phyloP scores from a whole-genome alignment of 2,797 vertebrate species.

The Amblyraja radiata region DNA sequence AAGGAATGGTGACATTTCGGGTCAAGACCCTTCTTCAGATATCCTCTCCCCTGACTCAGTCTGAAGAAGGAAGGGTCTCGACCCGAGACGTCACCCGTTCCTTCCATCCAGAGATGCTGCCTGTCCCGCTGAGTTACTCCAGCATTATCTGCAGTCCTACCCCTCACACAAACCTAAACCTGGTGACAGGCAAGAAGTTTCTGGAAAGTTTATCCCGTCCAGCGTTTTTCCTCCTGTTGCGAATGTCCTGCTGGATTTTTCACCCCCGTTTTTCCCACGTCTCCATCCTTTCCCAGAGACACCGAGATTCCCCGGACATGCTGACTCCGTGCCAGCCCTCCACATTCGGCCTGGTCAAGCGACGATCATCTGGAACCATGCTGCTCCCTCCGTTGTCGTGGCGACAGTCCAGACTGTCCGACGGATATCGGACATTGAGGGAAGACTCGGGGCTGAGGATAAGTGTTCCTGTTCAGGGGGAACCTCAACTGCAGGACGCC shows the following conservation, averaged over 20 bases:
- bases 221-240: neutral
- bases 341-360: constrained; percentile 17
- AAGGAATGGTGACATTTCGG: too few species aligned
- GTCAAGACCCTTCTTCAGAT: too few species aligned
- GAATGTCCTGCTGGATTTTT: neutral
- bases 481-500: neutral
- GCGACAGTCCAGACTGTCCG: neutral
- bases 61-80: too few species aligned
- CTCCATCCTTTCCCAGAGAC: neutral
- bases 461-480: neutral
- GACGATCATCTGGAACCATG: neutral
- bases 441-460: neutral
- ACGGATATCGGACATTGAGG: neutral
- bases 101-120: too few species aligned
- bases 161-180: too few species aligned
- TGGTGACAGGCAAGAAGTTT: neutral
- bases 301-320: neutral
- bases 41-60: too few species aligned
- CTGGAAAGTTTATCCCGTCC: too few species aligned
- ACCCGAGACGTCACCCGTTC: too few species aligned
- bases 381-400: neutral
- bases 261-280: neutral
- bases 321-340: neutral
- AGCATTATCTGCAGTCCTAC: too few species aligned
- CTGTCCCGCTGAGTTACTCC: too few species aligned